Percentiles rank a stretch among this genome's conserved stretches.
Evolutionary conservation across 2,113 vertebrate genomes (phyloP).

Genomic region (Misgurnus mizolepis): DNA sequence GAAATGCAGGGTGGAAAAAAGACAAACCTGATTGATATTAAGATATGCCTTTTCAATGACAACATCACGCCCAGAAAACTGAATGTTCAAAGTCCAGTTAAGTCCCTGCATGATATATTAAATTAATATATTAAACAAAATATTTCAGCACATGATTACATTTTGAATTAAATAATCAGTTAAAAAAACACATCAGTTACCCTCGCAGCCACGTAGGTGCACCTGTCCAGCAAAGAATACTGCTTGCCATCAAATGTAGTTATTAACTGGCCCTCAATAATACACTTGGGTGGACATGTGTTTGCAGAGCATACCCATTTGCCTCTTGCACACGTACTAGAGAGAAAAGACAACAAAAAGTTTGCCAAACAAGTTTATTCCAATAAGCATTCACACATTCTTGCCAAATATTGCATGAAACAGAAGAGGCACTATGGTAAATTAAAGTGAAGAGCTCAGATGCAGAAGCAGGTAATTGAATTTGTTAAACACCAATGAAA

Average conservation of each 20-base stretch:
- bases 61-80: conserved; percentile 42
- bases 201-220: conserved; percentile 65
- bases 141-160: background rate
- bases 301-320: conserved; percentile 67
- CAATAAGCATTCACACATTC: no score
- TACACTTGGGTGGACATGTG: conserved; percentile 56
- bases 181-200: conserved; percentile 40
- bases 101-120: conserved; percentile 50
- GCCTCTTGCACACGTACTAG: conserved; percentile 63
- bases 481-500: no score
- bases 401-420: no score
- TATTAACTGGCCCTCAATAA: conserved; percentile 69
- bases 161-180: background rate
- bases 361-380: no score
- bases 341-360: conserved; percentile 7
- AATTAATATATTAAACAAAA: background rate
- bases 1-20: background rate
- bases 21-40: conserved; percentile 62
- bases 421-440: no score
- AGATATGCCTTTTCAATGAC: conserved; percentile 52
- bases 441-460: no score
- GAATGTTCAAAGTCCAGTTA: conserved; percentile 60
- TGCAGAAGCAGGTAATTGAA: no score
- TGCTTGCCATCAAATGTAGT: conserved; percentile 73
- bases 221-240: conserved; percentile 66